A percentile compares a stretch with the other conserved stretches of the same genome.
Conservation (phyloP, 2,797 vertebrate genomes). For the Picus viridis region DNA sequence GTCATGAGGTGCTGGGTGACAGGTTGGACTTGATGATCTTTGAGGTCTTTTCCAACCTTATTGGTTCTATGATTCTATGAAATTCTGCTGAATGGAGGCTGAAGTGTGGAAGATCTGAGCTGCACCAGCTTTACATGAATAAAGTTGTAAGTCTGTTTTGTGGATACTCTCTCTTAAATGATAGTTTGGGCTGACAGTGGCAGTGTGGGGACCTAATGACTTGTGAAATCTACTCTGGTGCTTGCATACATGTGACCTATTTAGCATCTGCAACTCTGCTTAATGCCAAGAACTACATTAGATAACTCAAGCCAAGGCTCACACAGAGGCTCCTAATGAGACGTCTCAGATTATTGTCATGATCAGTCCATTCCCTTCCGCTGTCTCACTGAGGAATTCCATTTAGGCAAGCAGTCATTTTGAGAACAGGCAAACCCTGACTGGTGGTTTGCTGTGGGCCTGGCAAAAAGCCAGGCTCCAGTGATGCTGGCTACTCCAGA, state of each 20-base stretch:
- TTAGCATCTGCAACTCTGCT: constrained; percentile 45
- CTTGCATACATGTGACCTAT: constrained; percentile 53
- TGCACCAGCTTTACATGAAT: neutral
- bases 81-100: neutral
- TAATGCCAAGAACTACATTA: constrained; percentile 56
- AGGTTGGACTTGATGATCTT: too few species aligned
- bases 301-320: constrained; percentile 66
- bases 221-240: constrained; percentile 8
- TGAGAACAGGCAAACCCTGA: constrained; percentile 41
- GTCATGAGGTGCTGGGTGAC: too few species aligned
- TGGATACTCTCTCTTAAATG: constrained; percentile 26
- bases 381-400: constrained; percentile 44
- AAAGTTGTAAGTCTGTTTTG: neutral
- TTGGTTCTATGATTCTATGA: too few species aligned
- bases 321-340: constrained; percentile 25
- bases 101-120: neutral
- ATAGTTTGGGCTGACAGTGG: constrained; percentile 6
- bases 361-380: constrained; percentile 53
- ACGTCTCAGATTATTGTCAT: constrained; percentile 51
- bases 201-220: neutral
- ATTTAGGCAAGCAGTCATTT: constrained; percentile 67
- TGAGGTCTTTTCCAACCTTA: too few species aligned
- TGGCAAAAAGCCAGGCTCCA: constrained; percentile 52
- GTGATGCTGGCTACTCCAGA: neutral
- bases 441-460: constrained; percentile 32